phyloP scores from a whole-genome alignment of 2,888 invertebrate species.

The Drepanosiphum platanoidis region DNA sequence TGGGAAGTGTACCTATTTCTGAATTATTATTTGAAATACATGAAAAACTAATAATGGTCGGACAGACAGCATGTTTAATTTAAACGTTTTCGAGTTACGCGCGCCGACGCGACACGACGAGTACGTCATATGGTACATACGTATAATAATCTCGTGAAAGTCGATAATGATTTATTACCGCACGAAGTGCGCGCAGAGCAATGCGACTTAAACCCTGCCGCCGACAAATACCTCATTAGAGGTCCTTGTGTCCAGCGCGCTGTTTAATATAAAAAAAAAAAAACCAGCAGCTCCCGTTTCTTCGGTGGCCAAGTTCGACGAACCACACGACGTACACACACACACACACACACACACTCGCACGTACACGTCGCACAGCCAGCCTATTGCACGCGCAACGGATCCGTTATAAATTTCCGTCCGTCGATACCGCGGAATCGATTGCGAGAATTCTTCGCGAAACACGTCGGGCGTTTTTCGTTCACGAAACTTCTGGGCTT shows the following conservation, averaged over 20 bases:
- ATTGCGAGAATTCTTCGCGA: background rate
- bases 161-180: slow-evolving; percentile 50
- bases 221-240: slow-evolving; percentile 61
- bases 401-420: slow-evolving; percentile 6
- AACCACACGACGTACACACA: slow-evolving; percentile 52
- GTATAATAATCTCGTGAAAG: slow-evolving; percentile 29
- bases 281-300: slow-evolving; percentile 14
- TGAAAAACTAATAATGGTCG: no score
- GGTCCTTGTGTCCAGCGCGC: slow-evolving; percentile 38
- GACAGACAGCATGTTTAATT: no score
- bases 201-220: slow-evolving; percentile 18
- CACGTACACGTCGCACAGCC: background rate
- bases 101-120: no score
- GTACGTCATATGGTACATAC: no score
- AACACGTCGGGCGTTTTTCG: no score
- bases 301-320: slow-evolving; percentile 25
- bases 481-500: no score
- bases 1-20: no score
- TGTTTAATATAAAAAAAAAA: background rate
- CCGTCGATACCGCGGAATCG: background rate
- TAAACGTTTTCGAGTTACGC: background rate
- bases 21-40: no score
- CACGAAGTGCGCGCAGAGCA: slow-evolving; percentile 11
- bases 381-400: background rate
- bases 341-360: no score